Percentiles rank a stretch among this genome's conserved stretches.
These are phyloP conservation scores for Herminia tarsipennalis DNA, from an alignment of 2,888 invertebrate species.

Conservation along the genomic window DNA sequence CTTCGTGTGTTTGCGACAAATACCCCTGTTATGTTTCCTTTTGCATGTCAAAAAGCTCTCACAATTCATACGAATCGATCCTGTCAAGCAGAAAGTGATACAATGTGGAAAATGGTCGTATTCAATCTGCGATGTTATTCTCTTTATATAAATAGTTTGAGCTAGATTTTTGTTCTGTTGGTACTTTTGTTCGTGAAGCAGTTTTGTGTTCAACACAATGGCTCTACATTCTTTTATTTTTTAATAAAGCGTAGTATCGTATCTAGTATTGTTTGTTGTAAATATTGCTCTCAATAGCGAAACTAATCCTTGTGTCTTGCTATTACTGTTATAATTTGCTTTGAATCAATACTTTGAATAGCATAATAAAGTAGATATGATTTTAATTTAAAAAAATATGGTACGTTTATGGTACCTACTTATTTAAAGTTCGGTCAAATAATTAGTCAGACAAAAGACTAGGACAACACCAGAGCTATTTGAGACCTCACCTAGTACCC, in stretches of 20 bases:
- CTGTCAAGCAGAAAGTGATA: constrained; percentile 67
- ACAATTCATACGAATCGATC: constrained; percentile 73
- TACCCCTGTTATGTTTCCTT: constrained; percentile 70
- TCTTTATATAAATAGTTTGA: constrained; percentile 29
- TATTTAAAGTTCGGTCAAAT: too few relatives aligned
- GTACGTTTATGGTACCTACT: too few relatives aligned
- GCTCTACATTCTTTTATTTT: not conserved
- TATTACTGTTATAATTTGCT: too few relatives aligned
- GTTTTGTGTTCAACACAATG: constrained; percentile 4
- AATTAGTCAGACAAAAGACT: too few relatives aligned
- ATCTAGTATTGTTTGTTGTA: constrained; percentile 3
- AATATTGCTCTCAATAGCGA: not conserved
- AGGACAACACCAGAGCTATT: too few relatives aligned
- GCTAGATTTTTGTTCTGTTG: not conserved
- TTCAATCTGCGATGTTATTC: constrained; percentile 57
- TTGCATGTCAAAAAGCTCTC: constrained; percentile 75
- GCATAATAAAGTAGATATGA: too few relatives aligned
- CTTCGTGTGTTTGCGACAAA: constrained; percentile 63
- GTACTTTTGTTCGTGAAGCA: constrained; percentile 4
- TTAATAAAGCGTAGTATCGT: not conserved
- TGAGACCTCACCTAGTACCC: too few relatives aligned
- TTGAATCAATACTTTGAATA: too few relatives aligned
- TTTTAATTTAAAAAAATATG: too few relatives aligned
- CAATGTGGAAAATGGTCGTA: constrained; percentile 59
- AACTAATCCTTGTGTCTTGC: too few relatives aligned